These are phyloP conservation scores for Epirrita christyi DNA, from an alignment of 2,888 invertebrate species.

Conservation along the genomic window DNA sequence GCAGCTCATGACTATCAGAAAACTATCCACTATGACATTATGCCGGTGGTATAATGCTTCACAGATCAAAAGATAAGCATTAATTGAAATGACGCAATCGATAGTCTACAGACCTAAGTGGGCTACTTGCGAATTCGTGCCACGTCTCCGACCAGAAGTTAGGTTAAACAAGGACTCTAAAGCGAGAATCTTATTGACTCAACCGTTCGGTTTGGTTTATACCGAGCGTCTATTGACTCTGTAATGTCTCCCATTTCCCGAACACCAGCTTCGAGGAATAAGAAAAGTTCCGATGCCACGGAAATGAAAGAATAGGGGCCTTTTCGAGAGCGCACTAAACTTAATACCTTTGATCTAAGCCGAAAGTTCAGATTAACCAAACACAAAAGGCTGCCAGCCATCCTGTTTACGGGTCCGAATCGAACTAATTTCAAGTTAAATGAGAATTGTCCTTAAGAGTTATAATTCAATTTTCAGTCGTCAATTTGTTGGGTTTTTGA, in stretches of 20 bases:
- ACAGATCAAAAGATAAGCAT: constrained; percentile 51
- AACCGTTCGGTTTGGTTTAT: constrained; percentile 63
- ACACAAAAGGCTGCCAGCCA: constrained; percentile 73
- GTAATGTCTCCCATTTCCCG: constrained; percentile 82
- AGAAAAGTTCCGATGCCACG: constrained; percentile 75
- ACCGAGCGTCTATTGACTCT: constrained; percentile 75
- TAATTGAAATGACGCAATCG: constrained; percentile 61
- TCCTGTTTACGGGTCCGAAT: constrained; percentile 65
- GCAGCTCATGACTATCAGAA: constrained; percentile 38
- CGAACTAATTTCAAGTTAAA: constrained; percentile 77
- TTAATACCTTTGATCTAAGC: constrained; percentile 79
- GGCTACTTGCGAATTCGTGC: constrained; percentile 57
- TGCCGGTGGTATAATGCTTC: constrained; percentile 16
- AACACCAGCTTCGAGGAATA: constrained; percentile 75
- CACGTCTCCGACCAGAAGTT: constrained; percentile 65
- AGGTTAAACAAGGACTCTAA: constrained; percentile 68
- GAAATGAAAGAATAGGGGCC: constrained; percentile 74
- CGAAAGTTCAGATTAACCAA: constrained; percentile 75
- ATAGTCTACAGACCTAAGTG: constrained; percentile 46
- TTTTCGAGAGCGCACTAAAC: constrained; percentile 70
- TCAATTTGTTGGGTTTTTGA: constrained; percentile 47
- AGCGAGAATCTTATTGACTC: constrained; percentile 73
- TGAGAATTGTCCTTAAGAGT: constrained; percentile 69
- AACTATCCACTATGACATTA: constrained; percentile 30
- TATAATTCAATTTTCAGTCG: constrained; percentile 72